Evolutionary conservation across 2,113 vertebrate species (phyloP), one percentile per base, ranked within the genome.

Genomic region (Oryzias woworae): DNA sequence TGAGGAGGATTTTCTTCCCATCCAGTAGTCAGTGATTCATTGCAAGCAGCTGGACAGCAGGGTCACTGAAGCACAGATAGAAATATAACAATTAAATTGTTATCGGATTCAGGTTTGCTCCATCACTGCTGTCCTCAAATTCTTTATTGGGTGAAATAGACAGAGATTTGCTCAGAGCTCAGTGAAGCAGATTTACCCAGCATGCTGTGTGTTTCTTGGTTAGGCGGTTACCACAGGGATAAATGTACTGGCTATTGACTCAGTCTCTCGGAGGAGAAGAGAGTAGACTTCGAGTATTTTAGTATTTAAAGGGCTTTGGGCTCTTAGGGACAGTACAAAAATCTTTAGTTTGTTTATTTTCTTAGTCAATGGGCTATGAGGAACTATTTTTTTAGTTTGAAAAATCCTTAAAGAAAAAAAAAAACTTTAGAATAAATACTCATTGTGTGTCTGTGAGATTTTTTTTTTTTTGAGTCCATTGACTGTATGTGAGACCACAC

Each of bases 101-200:
- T 67, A 14, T 46, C 54, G 66, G 62, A 58, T 66, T 69, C 64
- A 71, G 24, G 56, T 62, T 55, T 20, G 42, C 36, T 61, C 10
- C 23, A 6, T 51, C 15, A 48, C 24, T 36, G 48, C 36, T 48
- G 53, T 50, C 24, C 48, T 67, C 51, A n/a, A 22, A 24, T 55
- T 56, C 23, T 65, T 52, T 7, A 16, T 24, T 47, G 67, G 47
- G 14, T 36, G 26, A 31, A 64, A 50, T n/a, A 61, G 41, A 5
- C 22, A 20, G 66, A 68, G 53, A 72, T 81, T 67, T 79, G 56
- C 41, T 79, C 58, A 58, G 26, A 69, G 28, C 41, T 76, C 67
- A 64, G 56, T 64, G 59, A 66, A 66, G 62, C 59, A 51, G 50
- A 75, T 17, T 49, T 24, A 63, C 15, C 60, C 24, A 62, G 53